Evolutionary conservation across 2,888 invertebrate genomes (phyloP).

Genomic region (Agonopterix heracliana): DNA sequence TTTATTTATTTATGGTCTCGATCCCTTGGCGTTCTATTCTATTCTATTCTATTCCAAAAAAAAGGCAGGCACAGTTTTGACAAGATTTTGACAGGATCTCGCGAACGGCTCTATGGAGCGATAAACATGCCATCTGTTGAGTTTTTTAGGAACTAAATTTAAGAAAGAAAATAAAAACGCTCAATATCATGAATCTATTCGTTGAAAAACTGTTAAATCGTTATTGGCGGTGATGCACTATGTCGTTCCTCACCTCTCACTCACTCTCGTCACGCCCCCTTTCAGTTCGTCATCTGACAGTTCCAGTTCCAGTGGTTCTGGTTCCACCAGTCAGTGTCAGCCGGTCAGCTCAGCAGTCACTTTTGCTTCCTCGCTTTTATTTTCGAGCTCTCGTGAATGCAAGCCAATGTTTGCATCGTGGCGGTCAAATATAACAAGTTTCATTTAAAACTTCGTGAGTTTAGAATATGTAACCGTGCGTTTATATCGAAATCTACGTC

Average conservation of each 20-base stretch:
- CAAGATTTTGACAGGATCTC: no score
- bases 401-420: conserved; percentile 42
- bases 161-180: no score
- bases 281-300: background rate
- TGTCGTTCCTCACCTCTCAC: background rate
- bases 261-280: background rate
- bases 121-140: no score
- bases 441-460: conserved; percentile 19
- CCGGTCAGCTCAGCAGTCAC: conserved; percentile 4
- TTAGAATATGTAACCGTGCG: conserved; percentile 25
- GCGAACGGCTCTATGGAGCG: no score
- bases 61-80: no score
- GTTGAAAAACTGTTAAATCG: no score
- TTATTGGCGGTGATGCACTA: background rate
- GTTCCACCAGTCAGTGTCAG: conserved; percentile 13
- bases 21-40: no score
- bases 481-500: conserved; percentile 22
- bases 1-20: no score
- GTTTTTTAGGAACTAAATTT: no score
- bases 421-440: conserved; percentile 30
- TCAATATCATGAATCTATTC: no score
- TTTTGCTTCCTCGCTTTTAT: conserved; percentile 23
- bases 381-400: conserved; percentile 40
- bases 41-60: no score
- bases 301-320: no score